Evolutionary conservation across 2,888 invertebrate species (phyloP), one percentile per base, ranked within the genome.

Genomic region (Coronaproctus castanopsis): DNA sequence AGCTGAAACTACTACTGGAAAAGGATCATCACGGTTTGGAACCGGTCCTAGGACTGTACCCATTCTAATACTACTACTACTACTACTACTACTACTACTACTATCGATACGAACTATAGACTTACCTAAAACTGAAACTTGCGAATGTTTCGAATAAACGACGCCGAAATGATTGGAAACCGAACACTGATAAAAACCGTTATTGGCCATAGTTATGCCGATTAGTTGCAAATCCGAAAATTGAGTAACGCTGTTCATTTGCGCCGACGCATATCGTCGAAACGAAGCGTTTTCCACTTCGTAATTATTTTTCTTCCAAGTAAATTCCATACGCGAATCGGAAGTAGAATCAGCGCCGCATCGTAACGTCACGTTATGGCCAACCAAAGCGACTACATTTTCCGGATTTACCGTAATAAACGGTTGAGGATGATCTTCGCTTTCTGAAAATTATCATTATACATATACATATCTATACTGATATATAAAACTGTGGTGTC

Each of bases 131-230:
- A 95, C 91, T 57, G 84, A 85, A 60, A 95, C 82, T 69, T 82
- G 82, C 14, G 90, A 87, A 71, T 86, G 87, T 59, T 80, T 77
- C 0, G 93, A 93, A 71, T 91, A 93, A 2, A 87, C 86, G 5
- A 87, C 84, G 3, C 93, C 95, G 74, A 85, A 91, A 64, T 79
- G 80, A 70, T 95, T 95, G 19, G 84, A 82, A 10, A 90, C 88
- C 64, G 91, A 81, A 75, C 96, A 96, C 71, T 96, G 93, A 72
- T 95, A 96, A 70, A 80, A 81, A 1, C 93, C 95, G 62, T 85
- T 85, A 71, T 90, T 83, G 52, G 79, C 77, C 72, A 88, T 82
- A 57, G 83, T 82, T 0, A 92, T 82, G 70, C 85, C 83, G 49
- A 75, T 74, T 63, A 95, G 77, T 57, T 81, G 78, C 59, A 95